These are phyloP conservation scores for Amyelois transitella DNA, from an alignment of 1,140 invertebrate species.

Conservation along the genomic window DNA sequence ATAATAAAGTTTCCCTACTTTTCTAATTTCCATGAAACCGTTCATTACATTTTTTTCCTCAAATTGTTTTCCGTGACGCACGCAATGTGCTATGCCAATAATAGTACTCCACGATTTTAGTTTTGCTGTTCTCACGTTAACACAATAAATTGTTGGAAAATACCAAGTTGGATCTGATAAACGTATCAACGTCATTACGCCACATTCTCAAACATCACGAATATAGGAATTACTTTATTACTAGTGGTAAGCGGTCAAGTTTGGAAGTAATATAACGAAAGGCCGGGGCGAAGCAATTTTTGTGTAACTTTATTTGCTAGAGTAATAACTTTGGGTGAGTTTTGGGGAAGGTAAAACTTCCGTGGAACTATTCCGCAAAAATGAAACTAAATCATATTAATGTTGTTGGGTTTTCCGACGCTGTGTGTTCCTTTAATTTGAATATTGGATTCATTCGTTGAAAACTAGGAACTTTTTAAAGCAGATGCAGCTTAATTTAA, in stretches of 20 bases:
- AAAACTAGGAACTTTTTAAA: constrained; percentile 6
- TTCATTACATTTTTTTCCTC: constrained; percentile 17
- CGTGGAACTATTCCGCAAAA: constrained; percentile 38
- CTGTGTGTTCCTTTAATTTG: constrained; percentile 34
- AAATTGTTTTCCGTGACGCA: constrained; percentile 24
- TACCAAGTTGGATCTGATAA: constrained; percentile 17
- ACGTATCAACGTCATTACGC: constrained; percentile 24
- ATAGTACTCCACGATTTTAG: constrained; percentile 14
- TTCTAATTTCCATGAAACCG: constrained; percentile 15
- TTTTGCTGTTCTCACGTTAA: constrained; percentile 27
- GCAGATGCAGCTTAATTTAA: constrained; percentile 16
- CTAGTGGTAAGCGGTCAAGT: constrained; percentile 34
- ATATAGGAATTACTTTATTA: constrained; percentile 33
- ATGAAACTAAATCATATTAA: constrained; percentile 51
- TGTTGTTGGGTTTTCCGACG: constrained; percentile 29
- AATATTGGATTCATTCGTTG: constrained; percentile 27
- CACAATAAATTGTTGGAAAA: constrained; percentile 12
- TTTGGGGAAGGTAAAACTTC: constrained; percentile 28
- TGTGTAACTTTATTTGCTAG: constrained; percentile 48
- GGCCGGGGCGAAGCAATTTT: constrained; percentile 23
- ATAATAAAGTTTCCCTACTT: constrained; percentile 14
- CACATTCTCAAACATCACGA: constrained; percentile 20
- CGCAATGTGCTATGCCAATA: constrained; percentile 28
- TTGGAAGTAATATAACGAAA: constrained; percentile 30
- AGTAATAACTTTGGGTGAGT: constrained; percentile 41